Evolutionary conservation across 37 sponge, comb jelly and placozoan genomes (phyloP).

Genomic region (Spongia lamella): DNA sequence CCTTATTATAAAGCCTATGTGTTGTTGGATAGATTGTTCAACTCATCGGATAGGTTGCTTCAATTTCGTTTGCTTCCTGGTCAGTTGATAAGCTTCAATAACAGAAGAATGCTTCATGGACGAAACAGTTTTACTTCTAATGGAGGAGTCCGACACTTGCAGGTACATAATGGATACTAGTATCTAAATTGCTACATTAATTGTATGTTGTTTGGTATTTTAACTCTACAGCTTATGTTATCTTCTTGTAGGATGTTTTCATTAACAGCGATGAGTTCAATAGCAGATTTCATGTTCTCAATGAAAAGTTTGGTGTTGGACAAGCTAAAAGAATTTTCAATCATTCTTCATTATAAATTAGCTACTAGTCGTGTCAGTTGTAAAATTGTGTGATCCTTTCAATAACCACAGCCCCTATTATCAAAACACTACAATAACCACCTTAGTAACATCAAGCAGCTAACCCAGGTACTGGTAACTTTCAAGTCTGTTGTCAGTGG

Average conservation of each 20-base stretch:
- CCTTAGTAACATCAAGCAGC: too few species aligned
- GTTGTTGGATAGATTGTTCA: slow-evolving; percentile 5
- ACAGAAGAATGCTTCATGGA: slow-evolving; percentile 58
- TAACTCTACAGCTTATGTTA: too few species aligned
- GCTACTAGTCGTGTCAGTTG: too few species aligned
- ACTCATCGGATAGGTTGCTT: slow-evolving; percentile 1
- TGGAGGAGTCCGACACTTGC: slow-evolving; percentile 54
- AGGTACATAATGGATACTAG: background rate
- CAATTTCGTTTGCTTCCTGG: slow-evolving; percentile 49
- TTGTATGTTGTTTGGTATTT: too few species aligned
- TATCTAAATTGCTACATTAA: too few species aligned
- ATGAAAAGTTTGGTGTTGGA: slow-evolving; percentile 7
- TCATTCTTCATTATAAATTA: background rate
- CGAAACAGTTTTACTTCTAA: slow-evolving; percentile 43
- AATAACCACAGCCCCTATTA: too few species aligned
- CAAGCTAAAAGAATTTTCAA: slow-evolving; percentile 27
- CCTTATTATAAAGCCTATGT: slow-evolving; percentile 56
- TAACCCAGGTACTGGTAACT: too few species aligned
- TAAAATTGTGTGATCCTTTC: too few species aligned
- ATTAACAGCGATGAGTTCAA: slow-evolving; percentile 70
- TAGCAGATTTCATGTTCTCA: slow-evolving; percentile 42
- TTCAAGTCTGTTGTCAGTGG: too few species aligned
- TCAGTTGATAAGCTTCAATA: slow-evolving; percentile 59
- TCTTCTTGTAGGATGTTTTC: slow-evolving; percentile 43
- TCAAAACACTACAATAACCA: too few species aligned